Conservation (phyloP, 2,113 vertebrate genomes). For the Sciurus niger region DNA sequence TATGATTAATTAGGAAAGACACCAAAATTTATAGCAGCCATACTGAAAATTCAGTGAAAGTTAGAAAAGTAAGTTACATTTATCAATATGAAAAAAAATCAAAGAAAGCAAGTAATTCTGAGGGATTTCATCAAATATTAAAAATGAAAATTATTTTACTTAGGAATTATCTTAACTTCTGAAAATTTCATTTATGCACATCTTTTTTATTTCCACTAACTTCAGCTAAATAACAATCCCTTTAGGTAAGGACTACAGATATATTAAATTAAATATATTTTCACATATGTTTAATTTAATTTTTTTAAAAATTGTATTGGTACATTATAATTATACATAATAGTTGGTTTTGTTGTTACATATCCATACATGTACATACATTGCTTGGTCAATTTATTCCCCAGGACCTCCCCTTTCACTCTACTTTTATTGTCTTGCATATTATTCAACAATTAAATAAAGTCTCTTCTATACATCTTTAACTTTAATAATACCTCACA, state of each 20-base stretch:
- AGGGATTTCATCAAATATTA: background rate
- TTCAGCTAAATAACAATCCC: background rate
- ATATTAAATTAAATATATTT: background rate
- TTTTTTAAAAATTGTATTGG: too few species aligned
- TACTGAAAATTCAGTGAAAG: background rate
- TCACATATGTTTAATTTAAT: too few species aligned
- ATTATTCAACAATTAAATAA: background rate
- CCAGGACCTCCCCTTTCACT: too few species aligned
- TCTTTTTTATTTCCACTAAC: background rate
- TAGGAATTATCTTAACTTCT: background rate
- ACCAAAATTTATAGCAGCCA: background rate
- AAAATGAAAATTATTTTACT: background rate
- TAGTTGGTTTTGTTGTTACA: too few species aligned
- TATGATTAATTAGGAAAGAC: background rate
- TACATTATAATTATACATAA: too few species aligned
- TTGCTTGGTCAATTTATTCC: too few species aligned
- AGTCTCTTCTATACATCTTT: background rate
- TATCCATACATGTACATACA: too few species aligned
- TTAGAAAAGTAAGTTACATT: background rate
- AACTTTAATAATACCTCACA: background rate
- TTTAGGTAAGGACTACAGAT: background rate
- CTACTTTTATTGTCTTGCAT: background rate
- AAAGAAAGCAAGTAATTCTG: background rate
- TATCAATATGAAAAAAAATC: slow-evolving; percentile 8
- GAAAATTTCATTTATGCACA: background rate